Percentiles rank a stretch among this genome's conserved stretches.
Conservation (phyloP, 2,888 invertebrate species). For the Pocota personata region DNA sequence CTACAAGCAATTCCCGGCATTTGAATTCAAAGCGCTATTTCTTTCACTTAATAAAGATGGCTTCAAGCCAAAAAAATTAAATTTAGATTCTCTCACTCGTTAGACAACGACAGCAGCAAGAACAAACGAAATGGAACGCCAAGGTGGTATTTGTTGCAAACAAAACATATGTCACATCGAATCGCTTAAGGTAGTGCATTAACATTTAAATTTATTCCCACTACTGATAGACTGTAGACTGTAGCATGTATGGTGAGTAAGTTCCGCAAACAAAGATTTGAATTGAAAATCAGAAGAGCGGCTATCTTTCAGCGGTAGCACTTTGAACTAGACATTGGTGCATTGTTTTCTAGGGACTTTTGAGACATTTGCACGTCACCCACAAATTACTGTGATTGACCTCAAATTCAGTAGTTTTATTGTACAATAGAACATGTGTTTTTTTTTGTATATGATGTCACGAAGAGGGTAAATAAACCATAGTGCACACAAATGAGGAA, state of each 20-base stretch:
- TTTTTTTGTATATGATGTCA: background rate
- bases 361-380: background rate
- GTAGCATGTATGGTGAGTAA: background rate
- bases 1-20: conserved; percentile 20
- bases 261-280: conserved; percentile 8
- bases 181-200: background rate
- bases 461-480: too few relatives aligned
- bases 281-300: background rate
- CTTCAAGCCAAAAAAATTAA: conserved; percentile 53
- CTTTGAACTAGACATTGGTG: conserved; percentile 21
- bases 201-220: conserved; percentile 23
- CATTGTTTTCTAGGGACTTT: background rate
- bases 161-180: conserved; percentile 8
- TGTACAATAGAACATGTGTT: background rate
- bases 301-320: too few relatives aligned
- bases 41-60: conserved; percentile 53
- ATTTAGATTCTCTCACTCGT: conserved; percentile 33
- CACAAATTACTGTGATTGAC: background rate
- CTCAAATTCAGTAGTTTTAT: background rate
- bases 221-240: background rate
- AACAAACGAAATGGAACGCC: background rate
- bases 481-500: background rate
- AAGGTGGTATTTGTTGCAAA: background rate
- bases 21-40: background rate
- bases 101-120: conserved; percentile 8